Conservation (phyloP, 2,888 invertebrate species). For the Malthinus seriepunctatus region DNA sequence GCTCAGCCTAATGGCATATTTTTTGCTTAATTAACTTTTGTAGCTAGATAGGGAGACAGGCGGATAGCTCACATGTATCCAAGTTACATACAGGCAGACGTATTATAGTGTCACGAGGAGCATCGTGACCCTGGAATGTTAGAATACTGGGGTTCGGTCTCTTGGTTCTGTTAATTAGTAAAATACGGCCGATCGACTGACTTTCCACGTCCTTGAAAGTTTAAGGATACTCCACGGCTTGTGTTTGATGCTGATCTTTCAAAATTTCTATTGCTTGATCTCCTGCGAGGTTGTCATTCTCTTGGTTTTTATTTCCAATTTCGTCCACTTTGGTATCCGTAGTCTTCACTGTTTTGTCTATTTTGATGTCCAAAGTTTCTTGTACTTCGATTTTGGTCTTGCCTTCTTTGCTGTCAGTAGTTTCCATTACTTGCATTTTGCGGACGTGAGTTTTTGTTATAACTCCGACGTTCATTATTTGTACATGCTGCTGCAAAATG, state of each 20-base stretch:
- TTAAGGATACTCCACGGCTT: background rate
- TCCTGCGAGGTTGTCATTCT: too few relatives aligned
- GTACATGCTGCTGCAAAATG: background rate
- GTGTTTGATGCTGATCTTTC: background rate
- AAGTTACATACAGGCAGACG: too few relatives aligned
- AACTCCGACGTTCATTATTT: background rate
- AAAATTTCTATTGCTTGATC: background rate
- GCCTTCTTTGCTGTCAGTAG: background rate
- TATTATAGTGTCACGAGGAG: too few relatives aligned
- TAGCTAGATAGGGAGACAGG: too few relatives aligned
- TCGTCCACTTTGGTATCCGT: background rate
- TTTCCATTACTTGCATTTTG: background rate
- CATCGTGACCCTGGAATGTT: background rate
- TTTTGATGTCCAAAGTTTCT: background rate
- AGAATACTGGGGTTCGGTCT: background rate
- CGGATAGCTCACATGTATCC: too few relatives aligned
- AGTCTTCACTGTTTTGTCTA: background rate
- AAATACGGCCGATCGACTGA: background rate
- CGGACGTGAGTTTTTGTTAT: background rate
- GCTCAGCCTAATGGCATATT: too few relatives aligned
- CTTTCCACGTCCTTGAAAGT: background rate
- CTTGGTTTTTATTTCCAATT: too few relatives aligned
- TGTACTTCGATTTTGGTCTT: background rate
- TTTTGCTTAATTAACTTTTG: too few relatives aligned
- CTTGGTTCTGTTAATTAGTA: too few relatives aligned